Evolutionary conservation across 2,888 invertebrate species (phyloP), one percentile per base, ranked within the genome.

Genomic region (Hylaea fasciaria): DNA sequence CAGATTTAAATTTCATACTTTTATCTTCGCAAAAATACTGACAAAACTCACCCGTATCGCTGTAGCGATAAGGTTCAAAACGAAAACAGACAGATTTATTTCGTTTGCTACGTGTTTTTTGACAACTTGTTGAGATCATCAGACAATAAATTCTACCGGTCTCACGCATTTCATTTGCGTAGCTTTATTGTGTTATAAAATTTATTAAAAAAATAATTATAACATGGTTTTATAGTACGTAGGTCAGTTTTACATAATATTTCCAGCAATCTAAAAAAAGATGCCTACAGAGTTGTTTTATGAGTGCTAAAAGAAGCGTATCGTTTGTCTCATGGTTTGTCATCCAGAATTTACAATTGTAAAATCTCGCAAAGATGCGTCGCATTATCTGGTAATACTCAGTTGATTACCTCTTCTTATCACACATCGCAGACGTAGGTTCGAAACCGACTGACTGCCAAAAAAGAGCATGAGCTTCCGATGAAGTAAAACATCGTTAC

Each of bases 31-130:
- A 53, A 35, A 48, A 16, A 16, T 35, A 11, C 44, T 40, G 14
- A 13, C 52, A 37, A 68, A 57, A 58, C 51, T 47, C 51, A 47
- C 40, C 57, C 37, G 29, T 66, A 68, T 46, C 28, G 17, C 22
- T 41, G 17, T 0, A 1, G 9, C 17, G 2, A 54, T 54, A 62
- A 52, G 35, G 60, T 49, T 28, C 16, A 57, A 40, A 43, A 16
- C 45, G 43, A 1, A 32, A 32, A 2, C 10, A 8, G 32, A 32
- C 22, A 22, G 22, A 57, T 40, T 13, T 39, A 49, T 44, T 39
- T 14, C 47, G 44, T 54, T 37, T n/a, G 14, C 0, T 16, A 41
- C 28, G 43, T 10, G 58, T 49, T 54, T 46, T 46, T 45, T 49
- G 58, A 48, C 56, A 57, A 29, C 40, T 40, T 32, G 50, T 49